Base-by-base conservation (phyloP, 2,113 vertebrate genomes). In the Puma concolor region DNA sequence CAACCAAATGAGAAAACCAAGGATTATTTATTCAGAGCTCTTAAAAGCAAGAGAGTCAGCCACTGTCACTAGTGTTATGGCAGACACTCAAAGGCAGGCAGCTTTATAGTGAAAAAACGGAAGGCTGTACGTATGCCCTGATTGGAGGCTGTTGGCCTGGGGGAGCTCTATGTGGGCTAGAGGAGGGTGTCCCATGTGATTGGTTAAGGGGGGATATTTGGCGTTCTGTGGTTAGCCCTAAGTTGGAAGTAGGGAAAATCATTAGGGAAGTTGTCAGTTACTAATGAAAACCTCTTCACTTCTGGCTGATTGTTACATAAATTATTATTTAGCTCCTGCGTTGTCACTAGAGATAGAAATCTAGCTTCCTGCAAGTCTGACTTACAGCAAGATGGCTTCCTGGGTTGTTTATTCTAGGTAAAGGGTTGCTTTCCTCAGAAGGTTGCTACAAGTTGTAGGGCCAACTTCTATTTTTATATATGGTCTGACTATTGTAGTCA, bases 1-100 rank as follows among this genome's bases (percentile, higher is more conserved):
- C 27, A 63, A 76, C 21, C 60, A 91, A 91, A 84, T 84, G 67
- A 85, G 77, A 88, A 93, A 97, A 69, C 10, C 48, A 86, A 76
- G 36, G 63, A 29, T 44, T 87, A 25, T 95, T 81, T 80, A 83
- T 66, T 91, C 72, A 52, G 57, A 85, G 66, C 4, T 60, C 81
- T 64, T 41, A 38, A 31, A 54, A 57, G 41, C 9, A 66, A 48
- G 38, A 31, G 21, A 71, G n/a, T 76, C 27, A 76, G n/a, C 16
- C 82, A 41, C 48, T 21, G 25, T 21, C 57, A 25, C 81, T 63
- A 69, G 44, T 79, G 44, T 79, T 95, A 74, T 86, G 87, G 14
- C 63, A 80, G 74, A 83, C 33, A 88, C 15, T 89, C n/a, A 54
- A 88, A 90, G 38, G 54, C 57, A 76, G 48, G 48, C 17, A 83